These are phyloP conservation scores for Gobio occitaniae DNA, from an alignment of 2,797 vertebrate genomes.

Conservation along the genomic window DNA sequence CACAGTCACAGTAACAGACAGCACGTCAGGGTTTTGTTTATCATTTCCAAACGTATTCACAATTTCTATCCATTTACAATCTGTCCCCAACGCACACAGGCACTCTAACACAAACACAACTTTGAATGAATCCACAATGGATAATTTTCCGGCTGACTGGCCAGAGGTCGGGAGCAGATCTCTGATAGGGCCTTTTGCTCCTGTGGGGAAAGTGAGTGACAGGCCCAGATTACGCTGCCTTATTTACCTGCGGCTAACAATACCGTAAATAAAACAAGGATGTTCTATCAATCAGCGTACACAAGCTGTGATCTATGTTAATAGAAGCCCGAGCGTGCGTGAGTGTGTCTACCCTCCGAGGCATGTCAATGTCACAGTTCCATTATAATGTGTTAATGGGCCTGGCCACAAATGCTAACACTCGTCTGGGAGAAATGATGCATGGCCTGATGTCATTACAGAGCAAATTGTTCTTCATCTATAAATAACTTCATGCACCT, in stretches of 20 bases:
- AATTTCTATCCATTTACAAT: conserved; percentile 45
- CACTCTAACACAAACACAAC: conserved; percentile 44
- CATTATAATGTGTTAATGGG: conserved; percentile 56
- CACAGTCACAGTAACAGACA: conserved; percentile 3
- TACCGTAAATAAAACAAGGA: conserved; percentile 64
- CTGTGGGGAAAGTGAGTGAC: conserved; percentile 58
- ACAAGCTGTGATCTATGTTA: conserved; percentile 51
- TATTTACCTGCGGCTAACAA: conserved; percentile 71
- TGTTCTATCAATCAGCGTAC: conserved; percentile 65
- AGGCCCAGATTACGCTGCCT: conserved; percentile 68
- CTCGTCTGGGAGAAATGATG: conserved; percentile 50
- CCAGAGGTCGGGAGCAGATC: conserved; percentile 55
- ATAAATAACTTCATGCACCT: conserved; percentile 52
- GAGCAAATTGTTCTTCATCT: conserved; percentile 49
- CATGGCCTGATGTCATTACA: conserved; percentile 54
- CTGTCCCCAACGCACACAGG: conserved; percentile 26
- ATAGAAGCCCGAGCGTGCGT: conserved; percentile 36
- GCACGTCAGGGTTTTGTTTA: conserved; percentile 25
- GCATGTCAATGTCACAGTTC: conserved; percentile 60
- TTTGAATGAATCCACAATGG: conserved; percentile 61
- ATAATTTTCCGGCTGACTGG: conserved; percentile 66
- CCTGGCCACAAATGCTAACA: conserved; percentile 55
- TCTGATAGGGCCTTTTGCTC: conserved; percentile 51
- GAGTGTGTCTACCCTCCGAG: conserved; percentile 42
- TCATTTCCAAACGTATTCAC: conserved; percentile 33